Percentiles rank a stretch among this genome's conserved stretches.
Evolutionary conservation across 2,113 vertebrate genomes (phyloP).

Genomic region (Psittacara wagleri): DNA sequence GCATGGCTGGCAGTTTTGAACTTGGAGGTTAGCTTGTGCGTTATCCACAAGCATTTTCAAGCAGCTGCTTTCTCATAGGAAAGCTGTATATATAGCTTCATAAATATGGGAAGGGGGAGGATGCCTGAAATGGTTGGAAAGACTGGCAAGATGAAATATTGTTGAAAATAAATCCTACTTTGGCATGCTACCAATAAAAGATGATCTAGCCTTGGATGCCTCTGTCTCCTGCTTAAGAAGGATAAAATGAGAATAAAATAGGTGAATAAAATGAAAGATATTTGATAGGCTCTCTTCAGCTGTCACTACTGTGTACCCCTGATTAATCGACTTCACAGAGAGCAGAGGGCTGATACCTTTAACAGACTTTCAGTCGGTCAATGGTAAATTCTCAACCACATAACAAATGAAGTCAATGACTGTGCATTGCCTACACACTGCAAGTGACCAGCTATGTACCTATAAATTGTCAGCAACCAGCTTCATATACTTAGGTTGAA

Average conservation of each 20-base stretch:
- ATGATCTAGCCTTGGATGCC: not conserved
- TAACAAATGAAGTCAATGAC: not conserved
- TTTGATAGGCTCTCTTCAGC: not conserved
- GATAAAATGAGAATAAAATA: not conserved
- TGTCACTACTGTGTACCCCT: not conserved
- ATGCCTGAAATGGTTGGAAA: conserved; percentile 27
- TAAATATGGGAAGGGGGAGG: not conserved
- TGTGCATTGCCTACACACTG: not conserved
- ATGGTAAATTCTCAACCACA: not conserved
- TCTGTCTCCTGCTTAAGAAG: not conserved
- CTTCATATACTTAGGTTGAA: not conserved
- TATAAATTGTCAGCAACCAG: not conserved
- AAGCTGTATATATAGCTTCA: conserved; percentile 37
- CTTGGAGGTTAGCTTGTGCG: not conserved
- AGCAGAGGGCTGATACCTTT: not conserved
- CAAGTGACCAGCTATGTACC: not conserved
- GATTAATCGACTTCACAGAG: not conserved
- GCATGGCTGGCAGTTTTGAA: conserved; percentile 1
- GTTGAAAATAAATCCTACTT: conserved; percentile 55
- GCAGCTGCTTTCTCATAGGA: conserved; percentile 42
- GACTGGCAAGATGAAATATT: conserved; percentile 43
- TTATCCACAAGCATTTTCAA: not conserved
- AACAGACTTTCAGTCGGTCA: not conserved
- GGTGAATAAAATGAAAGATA: conserved; percentile 3
- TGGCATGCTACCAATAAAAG: conserved; percentile 18